Conservation (phyloP, 2,113 vertebrate genomes). For the Phodopus roborovskii region DNA sequence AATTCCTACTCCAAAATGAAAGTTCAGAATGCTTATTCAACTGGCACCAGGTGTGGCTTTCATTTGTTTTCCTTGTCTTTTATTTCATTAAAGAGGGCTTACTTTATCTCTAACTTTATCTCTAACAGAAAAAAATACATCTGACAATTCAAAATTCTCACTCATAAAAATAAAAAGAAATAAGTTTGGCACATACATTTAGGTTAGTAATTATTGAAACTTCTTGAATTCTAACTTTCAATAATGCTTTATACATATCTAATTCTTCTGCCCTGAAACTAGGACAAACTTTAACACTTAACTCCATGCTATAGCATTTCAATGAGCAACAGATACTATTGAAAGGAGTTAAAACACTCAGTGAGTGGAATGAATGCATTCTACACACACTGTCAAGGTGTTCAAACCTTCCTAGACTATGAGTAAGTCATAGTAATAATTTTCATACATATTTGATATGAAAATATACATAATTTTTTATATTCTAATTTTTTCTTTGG, state of each 20-base stretch:
- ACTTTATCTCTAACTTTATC: not conserved
- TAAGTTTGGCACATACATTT: not conserved
- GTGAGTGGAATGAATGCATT: not conserved
- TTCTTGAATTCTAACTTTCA: not conserved
- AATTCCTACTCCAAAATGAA: not conserved
- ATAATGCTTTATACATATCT: not conserved
- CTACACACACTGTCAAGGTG: not conserved
- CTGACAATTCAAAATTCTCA: not conserved
- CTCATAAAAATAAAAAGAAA: not conserved
- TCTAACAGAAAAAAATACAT: not conserved
- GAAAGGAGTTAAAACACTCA: not conserved
- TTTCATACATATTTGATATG: not conserved
- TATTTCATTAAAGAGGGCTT: not conserved
- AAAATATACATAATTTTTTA: not conserved
- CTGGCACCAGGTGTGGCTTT: not conserved
- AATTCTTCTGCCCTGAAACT: not conserved
- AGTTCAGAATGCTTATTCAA: not conserved
- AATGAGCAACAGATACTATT: not conserved
- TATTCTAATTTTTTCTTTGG: not conserved
- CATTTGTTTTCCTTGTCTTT: not conserved
- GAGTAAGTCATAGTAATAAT: not conserved
- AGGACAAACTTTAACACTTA: not conserved
- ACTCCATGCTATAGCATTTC: not conserved
- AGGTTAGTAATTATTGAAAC: not conserved
- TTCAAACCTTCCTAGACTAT: not conserved